Conservation (phyloP, 2,797 vertebrate genomes). For the Helostoma temminkii region DNA sequence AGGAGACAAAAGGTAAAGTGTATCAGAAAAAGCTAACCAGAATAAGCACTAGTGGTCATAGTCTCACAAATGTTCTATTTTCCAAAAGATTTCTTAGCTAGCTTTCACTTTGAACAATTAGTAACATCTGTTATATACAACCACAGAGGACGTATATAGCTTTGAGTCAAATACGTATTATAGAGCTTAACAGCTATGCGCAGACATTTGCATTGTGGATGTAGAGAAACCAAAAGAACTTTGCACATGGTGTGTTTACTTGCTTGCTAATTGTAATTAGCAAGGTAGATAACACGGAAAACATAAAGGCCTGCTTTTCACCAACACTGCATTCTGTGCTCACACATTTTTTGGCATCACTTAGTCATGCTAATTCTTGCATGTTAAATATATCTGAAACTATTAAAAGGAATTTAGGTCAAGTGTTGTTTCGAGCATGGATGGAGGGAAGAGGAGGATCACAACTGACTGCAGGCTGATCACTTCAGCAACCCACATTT, state of each 20-base stretch:
- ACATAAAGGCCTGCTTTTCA: slow-evolving; percentile 1
- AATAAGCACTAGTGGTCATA: no score
- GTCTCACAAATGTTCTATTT: no score
- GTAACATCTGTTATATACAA: background rate
- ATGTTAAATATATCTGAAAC: slow-evolving; percentile 45
- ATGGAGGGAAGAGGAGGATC: slow-evolving; percentile 54
- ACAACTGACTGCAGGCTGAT: slow-evolving; percentile 43
- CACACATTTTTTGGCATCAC: slow-evolving; percentile 4
- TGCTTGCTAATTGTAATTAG: background rate
- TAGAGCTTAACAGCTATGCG: background rate
- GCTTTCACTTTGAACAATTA: background rate
- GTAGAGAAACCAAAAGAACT: background rate
- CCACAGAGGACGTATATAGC: background rate
- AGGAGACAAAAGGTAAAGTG: no score
- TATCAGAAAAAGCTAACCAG: no score
- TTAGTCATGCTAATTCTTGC: slow-evolving; percentile 4
- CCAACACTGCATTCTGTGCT: slow-evolving; percentile 4
- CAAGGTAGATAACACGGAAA: background rate
- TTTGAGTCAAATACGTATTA: background rate
- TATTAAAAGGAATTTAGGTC: slow-evolving; percentile 56
- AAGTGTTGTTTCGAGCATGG: slow-evolving; percentile 50
- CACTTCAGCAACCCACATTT: slow-evolving; percentile 58
- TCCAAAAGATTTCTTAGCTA: background rate
- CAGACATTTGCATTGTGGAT: background rate
- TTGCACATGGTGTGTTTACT: background rate